Conservation (phyloP, 2,113 vertebrate species). For the Amphilophus citrinellus region DNA sequence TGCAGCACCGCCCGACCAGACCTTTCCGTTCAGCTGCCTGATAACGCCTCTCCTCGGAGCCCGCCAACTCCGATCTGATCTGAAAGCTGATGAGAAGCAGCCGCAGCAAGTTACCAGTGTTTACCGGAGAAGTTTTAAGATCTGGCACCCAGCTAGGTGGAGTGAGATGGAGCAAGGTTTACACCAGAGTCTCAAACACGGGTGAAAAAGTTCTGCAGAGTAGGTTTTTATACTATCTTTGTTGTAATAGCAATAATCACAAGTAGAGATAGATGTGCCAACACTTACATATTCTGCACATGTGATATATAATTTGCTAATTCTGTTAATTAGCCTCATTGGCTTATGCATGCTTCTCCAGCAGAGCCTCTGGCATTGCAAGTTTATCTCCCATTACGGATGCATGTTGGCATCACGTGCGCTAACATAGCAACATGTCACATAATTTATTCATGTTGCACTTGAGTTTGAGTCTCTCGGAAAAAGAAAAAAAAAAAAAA, state of each 20-base stretch:
- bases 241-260: not conserved
- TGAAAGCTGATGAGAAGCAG: constrained; percentile 66
- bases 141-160: constrained; percentile 22
- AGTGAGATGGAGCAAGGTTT: constrained; percentile 16
- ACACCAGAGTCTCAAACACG: not conserved
- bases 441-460: constrained; percentile 24
- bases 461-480: not conserved
- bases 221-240: not conserved
- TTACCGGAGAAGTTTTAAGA: constrained; percentile 40
- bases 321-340: constrained; percentile 2
- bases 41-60: constrained; percentile 61
- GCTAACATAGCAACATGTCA: not conserved
- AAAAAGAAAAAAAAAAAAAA: not conserved
- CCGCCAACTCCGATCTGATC: constrained; percentile 57
- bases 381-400: constrained; percentile 23
- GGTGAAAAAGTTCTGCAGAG: not conserved
- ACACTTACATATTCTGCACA: not conserved
- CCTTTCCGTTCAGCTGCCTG: constrained; percentile 54
- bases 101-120: constrained; percentile 27
- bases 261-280: not conserved
- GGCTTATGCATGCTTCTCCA: not conserved
- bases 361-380: constrained; percentile 1
- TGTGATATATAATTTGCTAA: constrained; percentile 29
- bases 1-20: constrained; percentile 17
- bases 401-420: constrained; percentile 14